Percentiles rank a stretch among this genome's conserved stretches.
phyloP scores from a whole-genome alignment of 2,797 vertebrate genomes.

The Heterohyrax brucei region DNA sequence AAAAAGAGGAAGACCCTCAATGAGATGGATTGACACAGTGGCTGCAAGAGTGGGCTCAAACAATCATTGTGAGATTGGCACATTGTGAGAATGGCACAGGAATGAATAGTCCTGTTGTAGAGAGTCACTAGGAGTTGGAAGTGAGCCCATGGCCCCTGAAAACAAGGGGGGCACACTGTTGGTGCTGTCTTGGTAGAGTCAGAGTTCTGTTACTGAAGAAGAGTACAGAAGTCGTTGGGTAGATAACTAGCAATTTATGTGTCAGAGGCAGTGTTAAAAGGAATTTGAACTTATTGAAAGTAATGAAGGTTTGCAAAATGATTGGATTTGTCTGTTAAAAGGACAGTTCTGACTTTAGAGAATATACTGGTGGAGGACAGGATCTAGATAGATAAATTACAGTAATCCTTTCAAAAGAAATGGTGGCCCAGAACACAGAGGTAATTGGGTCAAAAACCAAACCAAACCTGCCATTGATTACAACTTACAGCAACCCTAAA shows the following conservation, averaged over 20 bases:
- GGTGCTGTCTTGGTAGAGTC: background rate
- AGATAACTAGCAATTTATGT: background rate
- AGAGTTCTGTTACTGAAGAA: slow-evolving; percentile 15
- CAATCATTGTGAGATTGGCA: too few relatives aligned
- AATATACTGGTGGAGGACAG: background rate
- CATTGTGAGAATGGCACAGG: too few relatives aligned
- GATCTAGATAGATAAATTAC: background rate
- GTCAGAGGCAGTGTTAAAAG: background rate
- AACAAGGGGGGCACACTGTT: background rate
- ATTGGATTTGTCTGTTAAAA: slow-evolving; percentile 51
- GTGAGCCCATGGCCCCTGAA: too few relatives aligned
- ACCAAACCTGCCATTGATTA: too few relatives aligned
- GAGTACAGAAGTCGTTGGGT: background rate
- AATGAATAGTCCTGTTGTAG: too few relatives aligned
- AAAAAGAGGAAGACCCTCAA: too few relatives aligned
- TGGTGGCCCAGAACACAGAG: background rate
- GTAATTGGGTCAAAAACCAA: background rate
- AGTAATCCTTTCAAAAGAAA: background rate
- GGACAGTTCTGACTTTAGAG: slow-evolving; percentile 35
- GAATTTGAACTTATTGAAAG: slow-evolving; percentile 56
- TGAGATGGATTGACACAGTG: too few relatives aligned
- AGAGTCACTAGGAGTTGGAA: too few relatives aligned
- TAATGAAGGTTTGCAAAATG: slow-evolving; percentile 37
- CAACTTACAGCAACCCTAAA: too few relatives aligned
- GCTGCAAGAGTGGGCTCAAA: too few relatives aligned